A percentile compares a stretch with the other conserved stretches of the same genome.
Evolutionary conservation across 2,113 vertebrate genomes (phyloP).

Genomic region (Corvus hawaiiensis): DNA sequence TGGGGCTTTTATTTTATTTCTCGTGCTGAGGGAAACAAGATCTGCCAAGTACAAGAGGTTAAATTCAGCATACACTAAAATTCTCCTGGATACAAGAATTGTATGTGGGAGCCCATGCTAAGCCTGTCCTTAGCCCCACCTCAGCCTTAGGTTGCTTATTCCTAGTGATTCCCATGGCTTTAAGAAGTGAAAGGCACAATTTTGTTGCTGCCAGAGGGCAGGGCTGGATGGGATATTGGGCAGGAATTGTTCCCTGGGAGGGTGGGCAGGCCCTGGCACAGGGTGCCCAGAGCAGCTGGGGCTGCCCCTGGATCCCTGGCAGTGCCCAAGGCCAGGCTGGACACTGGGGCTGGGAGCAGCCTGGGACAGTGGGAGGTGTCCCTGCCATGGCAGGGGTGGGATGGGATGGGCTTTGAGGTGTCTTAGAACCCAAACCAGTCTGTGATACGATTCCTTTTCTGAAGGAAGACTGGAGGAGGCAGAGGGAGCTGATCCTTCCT

Average conservation of each 20-base stretch:
- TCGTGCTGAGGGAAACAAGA: not conserved
- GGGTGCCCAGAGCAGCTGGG: not conserved
- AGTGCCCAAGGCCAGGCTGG: not conserved
- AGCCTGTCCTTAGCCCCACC: not conserved
- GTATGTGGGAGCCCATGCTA: not conserved
- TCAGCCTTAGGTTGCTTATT: not conserved
- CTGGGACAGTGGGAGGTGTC: accelerated
- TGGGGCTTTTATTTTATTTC: not conserved
- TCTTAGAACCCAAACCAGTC: too few relatives aligned
- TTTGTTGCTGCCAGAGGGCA: not conserved
- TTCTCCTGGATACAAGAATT: not conserved
- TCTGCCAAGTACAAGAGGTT: not conserved
- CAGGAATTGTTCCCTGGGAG: accelerated
- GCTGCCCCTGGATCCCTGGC: not conserved
- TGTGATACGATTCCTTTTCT: not conserved
- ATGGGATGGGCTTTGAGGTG: not conserved
- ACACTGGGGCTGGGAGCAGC: accelerated
- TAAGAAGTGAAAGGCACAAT: not conserved
- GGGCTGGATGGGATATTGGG: accelerated
- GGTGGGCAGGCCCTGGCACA: not conserved
- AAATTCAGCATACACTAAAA: not conserved
- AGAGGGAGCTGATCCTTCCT: not conserved
- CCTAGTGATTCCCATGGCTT: not conserved
- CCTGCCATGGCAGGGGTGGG: not conserved
- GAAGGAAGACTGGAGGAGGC: not conserved